Conservation (phyloP, 2,797 vertebrate species). For the Sebastes matsubarae region DNA sequence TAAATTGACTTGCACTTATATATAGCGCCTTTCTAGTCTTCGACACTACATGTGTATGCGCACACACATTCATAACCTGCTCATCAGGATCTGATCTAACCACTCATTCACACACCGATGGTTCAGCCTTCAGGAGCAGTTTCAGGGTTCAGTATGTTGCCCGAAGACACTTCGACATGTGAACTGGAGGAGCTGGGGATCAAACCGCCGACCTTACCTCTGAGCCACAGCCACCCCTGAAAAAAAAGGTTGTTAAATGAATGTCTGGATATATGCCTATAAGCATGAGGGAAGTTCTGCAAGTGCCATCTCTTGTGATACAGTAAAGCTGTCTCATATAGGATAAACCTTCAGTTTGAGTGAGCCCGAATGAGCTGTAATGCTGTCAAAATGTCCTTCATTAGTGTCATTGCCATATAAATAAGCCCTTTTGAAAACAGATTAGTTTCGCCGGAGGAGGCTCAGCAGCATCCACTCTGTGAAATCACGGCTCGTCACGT, state of each 20-base stretch:
- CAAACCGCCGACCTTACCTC: too few species aligned
- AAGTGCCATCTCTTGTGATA: not conserved
- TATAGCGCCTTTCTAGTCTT: too few species aligned
- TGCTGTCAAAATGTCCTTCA: conserved; percentile 33
- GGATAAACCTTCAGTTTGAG: not conserved
- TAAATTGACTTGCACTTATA: too few species aligned
- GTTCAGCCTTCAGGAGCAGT: too few species aligned
- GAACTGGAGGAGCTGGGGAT: too few species aligned
- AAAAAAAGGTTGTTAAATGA: not conserved
- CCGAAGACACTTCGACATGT: too few species aligned
- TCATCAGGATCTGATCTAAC: too few species aligned
- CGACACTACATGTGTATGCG: too few species aligned
- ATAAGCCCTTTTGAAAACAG: conserved; percentile 15
- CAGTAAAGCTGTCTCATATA: conserved; percentile 12
- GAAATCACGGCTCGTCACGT: not conserved
- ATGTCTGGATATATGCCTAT: not conserved
- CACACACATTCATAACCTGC: too few species aligned
- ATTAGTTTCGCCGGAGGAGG: conserved; percentile 21
- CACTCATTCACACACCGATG: too few species aligned
- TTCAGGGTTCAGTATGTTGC: too few species aligned
- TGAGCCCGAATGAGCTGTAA: conserved; percentile 21
- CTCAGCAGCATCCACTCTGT: not conserved
- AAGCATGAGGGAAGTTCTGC: not conserved
- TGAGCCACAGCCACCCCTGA: too few species aligned
- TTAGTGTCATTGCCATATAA: conserved; percentile 28